Percentiles rank a stretch among this genome's conserved stretches.
Conservation (phyloP, 2,113 vertebrate species). For the Caranx ignobilis region DNA sequence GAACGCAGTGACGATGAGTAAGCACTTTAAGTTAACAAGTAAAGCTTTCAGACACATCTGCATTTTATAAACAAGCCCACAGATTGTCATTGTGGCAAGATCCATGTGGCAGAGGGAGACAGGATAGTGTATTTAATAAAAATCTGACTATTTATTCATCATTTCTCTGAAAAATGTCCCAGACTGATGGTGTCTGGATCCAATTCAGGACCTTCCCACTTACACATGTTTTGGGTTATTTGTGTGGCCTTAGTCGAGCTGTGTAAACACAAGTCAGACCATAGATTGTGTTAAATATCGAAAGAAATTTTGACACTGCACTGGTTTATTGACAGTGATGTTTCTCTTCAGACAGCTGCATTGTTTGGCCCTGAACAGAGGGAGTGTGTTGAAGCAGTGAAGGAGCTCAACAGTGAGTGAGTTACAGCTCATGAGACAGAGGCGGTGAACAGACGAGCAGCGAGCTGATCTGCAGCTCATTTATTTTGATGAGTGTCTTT, state of each 20-base stretch:
- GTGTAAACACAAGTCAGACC: neutral
- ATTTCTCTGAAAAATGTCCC: constrained; percentile 7
- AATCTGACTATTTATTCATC: constrained; percentile 1
- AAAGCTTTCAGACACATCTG: constrained; percentile 18
- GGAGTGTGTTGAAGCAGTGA: neutral
- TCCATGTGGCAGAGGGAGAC: neutral
- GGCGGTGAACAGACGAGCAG: neutral
- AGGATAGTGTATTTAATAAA: neutral
- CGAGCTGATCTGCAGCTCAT: neutral
- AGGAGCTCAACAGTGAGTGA: too few relatives aligned
- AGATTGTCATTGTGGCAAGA: neutral
- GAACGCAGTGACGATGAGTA: neutral
- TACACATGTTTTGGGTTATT: constrained; percentile 16
- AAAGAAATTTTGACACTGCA: neutral
- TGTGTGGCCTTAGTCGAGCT: neutral
- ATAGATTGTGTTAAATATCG: neutral
- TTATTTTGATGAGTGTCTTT: too few relatives aligned
- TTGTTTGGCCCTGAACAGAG: neutral
- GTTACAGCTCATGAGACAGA: too few relatives aligned
- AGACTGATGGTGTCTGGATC: constrained; percentile 30
- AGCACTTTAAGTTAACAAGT: constrained; percentile 7
- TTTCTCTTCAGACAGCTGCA: neutral
- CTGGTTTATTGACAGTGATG: too few relatives aligned
- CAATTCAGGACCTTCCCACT: constrained; percentile 3
- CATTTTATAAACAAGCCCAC: constrained; percentile 15